Evolutionary conservation across 2,797 vertebrate genomes (phyloP).

Genomic region (Manis javanica): DNA sequence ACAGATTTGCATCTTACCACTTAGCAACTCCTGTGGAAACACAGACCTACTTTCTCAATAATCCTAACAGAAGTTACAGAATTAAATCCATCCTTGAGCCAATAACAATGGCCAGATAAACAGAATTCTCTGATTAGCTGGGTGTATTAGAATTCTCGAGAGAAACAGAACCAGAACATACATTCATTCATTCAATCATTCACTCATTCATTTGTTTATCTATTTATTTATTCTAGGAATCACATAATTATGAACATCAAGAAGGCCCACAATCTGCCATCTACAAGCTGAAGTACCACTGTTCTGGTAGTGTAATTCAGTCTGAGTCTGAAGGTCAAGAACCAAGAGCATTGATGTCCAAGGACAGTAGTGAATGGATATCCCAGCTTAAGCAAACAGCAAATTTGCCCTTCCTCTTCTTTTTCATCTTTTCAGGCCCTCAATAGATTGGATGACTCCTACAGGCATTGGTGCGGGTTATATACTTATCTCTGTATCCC

Average conservation of each 20-base stretch:
- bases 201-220: too few species aligned
- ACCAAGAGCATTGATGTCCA: background rate
- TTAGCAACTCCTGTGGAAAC: constrained; percentile 52
- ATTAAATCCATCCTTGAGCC: background rate
- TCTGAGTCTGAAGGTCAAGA: background rate
- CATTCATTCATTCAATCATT: too few species aligned
- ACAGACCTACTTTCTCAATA: constrained; percentile 42
- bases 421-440: background rate
- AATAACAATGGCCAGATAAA: constrained; percentile 26
- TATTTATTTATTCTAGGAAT: background rate
- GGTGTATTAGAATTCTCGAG: background rate
- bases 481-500: constrained; percentile 2
- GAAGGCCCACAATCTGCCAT: background rate
- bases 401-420: background rate
- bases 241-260: background rate
- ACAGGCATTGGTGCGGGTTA: background rate
- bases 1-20: constrained; percentile 45
- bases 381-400: background rate
- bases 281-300: background rate
- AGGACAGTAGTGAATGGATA: background rate
- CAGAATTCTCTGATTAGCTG: background rate
- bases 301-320: background rate
- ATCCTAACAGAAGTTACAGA: background rate
- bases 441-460: background rate
- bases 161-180: background rate